Evolutionary conservation across 2,888 invertebrate genomes (phyloP), one percentile per base, ranked within the genome.

Genomic region (Limnephilus marmoratus): DNA sequence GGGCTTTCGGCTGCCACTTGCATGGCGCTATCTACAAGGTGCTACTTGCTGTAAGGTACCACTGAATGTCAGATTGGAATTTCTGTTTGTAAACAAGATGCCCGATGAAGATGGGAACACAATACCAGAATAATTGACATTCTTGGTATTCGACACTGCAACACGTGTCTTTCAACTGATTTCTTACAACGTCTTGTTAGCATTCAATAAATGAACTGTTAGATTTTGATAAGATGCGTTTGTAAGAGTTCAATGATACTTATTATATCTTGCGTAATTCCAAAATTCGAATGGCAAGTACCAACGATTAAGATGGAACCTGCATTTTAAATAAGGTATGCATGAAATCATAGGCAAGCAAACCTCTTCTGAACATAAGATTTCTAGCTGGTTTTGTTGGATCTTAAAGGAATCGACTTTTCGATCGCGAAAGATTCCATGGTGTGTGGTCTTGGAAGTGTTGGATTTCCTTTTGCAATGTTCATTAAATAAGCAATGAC

Each of bases 61-160:
- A n/a, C 45, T 12, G 86, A 29, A 49, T 86, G 86, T 86, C 86
- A 45, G 86, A 86, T 45, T 86, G 86, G 86, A 86, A 86, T 86
- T 86, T 86, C 45, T 29, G 86, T 86, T 31, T 49, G 86, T 86
- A 86, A 86, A 86, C 86, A 86, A 41, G 86, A 45, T 68, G 68
- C 68, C 24, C 24, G 68, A 68, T 45, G n/a, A 45, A 86, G 86
- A 86, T 86, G 86, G 45, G 45, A 86, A 45, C 86, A 86, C 41
- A 86, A 86, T 86, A 49, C 29, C n/a, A 29, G 37, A 86, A 86
- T 86, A 86, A 86, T 86, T 86, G 86, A 86, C 45, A 86, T 86
- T 86, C 45, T 37, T 86, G n/a, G 41, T 86, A 86, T 29, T 86
- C 86, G 45, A 86, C 45, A 29, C 24, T 41, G 86, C 7, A 45